A percentile compares a stretch with the other conserved stretches of the same genome.
These are phyloP conservation scores for Malurus alboscapulatus DNA, from an alignment of 2,113 vertebrate species.

Conservation along the genomic window DNA sequence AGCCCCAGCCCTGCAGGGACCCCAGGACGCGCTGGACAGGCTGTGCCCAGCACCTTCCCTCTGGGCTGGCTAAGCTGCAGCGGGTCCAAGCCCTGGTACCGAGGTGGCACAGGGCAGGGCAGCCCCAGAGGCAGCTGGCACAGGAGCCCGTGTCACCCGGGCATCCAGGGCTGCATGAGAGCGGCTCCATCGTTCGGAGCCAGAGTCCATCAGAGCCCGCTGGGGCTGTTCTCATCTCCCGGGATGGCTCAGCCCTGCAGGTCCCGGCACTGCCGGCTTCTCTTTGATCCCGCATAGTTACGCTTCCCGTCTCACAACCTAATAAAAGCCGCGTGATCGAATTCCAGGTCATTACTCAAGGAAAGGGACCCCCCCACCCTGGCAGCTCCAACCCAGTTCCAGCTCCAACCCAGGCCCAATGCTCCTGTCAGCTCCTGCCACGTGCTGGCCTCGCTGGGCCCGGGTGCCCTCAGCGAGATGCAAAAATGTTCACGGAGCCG, in stretches of 20 bases:
- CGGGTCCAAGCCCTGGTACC: fast-evolving
- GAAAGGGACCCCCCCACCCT: slow-evolving; percentile 34
- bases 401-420: not conserved
- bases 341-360: slow-evolving; percentile 69
- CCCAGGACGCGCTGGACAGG: not conserved
- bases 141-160: not conserved
- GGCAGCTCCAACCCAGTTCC: slow-evolving; percentile 50
- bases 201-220: not conserved
- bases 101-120: not conserved
- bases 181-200: not conserved
- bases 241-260: not conserved
- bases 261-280: not conserved
- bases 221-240: not conserved
- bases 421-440: not conserved
- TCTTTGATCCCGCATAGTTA: slow-evolving; percentile 20
- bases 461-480: not conserved
- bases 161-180: fast-evolving
- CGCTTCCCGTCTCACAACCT: not conserved
- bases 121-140: not conserved
- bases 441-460: not conserved
- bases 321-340: not conserved
- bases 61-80: fast-evolving
- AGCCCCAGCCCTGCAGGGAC: not conserved
- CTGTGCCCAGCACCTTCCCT: too few species aligned
- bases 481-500: not conserved